Conservation (phyloP, 2,797 vertebrate species). For the Chelidonichthys spinosus region DNA sequence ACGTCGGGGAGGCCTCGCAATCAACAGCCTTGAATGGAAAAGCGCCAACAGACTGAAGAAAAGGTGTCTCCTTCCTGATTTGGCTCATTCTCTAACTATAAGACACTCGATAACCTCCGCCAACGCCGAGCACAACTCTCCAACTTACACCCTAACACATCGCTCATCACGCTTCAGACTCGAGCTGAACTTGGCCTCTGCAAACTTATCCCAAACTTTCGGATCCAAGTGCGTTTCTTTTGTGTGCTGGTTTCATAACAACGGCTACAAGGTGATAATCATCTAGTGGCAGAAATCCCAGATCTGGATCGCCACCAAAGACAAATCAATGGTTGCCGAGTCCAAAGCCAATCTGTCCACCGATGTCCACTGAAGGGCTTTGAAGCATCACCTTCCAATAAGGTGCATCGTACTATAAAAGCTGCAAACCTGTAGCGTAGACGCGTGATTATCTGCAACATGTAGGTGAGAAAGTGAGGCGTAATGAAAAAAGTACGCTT, state of each 20-base stretch:
- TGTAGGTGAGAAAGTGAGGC: slow-evolving; percentile 5
- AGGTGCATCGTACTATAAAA: not conserved
- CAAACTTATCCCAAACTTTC: slow-evolving; percentile 55
- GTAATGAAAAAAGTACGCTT: not conserved
- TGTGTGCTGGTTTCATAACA: slow-evolving; percentile 49
- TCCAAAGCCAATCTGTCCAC: slow-evolving; percentile 59
- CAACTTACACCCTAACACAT: slow-evolving; percentile 48
- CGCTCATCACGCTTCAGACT: slow-evolving; percentile 52
- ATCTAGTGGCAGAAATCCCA: slow-evolving; percentile 67
- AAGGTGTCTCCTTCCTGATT: slow-evolving; percentile 34
- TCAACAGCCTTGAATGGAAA: slow-evolving; percentile 17
- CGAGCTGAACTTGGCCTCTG: slow-evolving; percentile 33
- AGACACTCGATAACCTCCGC: slow-evolving; percentile 6
- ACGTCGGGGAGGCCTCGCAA: slow-evolving; percentile 5
- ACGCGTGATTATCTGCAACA: not conserved
- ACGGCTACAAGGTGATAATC: slow-evolving; percentile 66
- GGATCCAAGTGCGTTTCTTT: slow-evolving; percentile 7
- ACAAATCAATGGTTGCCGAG: slow-evolving; percentile 45
- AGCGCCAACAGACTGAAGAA: slow-evolving; percentile 31
- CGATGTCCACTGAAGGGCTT: slow-evolving; percentile 22
- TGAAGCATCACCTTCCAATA: no score
- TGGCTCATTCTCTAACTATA: slow-evolving; percentile 35
- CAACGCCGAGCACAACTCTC: slow-evolving; percentile 46
- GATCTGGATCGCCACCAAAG: slow-evolving; percentile 61
- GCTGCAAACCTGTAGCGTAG: slow-evolving; percentile 14